Conservation (phyloP, 2,797 vertebrate species). For the Megalops cyprinoides region DNA sequence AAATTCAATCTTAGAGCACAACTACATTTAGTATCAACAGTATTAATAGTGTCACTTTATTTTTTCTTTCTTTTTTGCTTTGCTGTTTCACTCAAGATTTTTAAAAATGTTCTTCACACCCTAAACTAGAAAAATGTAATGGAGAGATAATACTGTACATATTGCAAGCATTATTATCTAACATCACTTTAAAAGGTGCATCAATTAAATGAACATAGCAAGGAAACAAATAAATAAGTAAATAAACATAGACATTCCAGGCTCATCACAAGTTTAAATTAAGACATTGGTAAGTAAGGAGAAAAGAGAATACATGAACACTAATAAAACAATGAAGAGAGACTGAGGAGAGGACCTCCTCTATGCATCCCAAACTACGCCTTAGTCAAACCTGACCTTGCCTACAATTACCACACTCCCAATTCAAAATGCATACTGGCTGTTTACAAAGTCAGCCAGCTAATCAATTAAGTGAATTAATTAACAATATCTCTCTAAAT, state of each 20-base stretch:
- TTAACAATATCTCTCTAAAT: conserved; percentile 36
- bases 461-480: conserved; percentile 30
- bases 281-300: conserved; percentile 29
- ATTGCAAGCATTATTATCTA: conserved; percentile 37
- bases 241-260: conserved; percentile 35
- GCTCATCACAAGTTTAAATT: conserved; percentile 37
- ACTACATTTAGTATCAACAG: conserved; percentile 34
- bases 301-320: conserved; percentile 21
- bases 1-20: conserved; percentile 16
- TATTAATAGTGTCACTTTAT: conserved; percentile 20
- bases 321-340: conserved; percentile 28
- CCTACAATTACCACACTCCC: conserved; percentile 12
- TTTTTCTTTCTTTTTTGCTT: conserved; percentile 44
- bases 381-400: conserved; percentile 2
- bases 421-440: conserved; percentile 22
- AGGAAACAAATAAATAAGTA: conserved; percentile 22
- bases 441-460: conserved; percentile 23
- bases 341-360: conserved; percentile 41
- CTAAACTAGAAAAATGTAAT: conserved; percentile 41
- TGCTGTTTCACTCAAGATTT: conserved; percentile 36
- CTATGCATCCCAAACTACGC: conserved; percentile 41
- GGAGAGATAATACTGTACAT: conserved; percentile 37
- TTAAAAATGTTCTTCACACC: conserved; percentile 36
- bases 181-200: conserved; percentile 28
- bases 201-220: conserved; percentile 34